Evolutionary conservation across 2,113 vertebrate genomes (phyloP), one percentile per base, ranked within the genome.

Genomic region (Lanius collurio): DNA sequence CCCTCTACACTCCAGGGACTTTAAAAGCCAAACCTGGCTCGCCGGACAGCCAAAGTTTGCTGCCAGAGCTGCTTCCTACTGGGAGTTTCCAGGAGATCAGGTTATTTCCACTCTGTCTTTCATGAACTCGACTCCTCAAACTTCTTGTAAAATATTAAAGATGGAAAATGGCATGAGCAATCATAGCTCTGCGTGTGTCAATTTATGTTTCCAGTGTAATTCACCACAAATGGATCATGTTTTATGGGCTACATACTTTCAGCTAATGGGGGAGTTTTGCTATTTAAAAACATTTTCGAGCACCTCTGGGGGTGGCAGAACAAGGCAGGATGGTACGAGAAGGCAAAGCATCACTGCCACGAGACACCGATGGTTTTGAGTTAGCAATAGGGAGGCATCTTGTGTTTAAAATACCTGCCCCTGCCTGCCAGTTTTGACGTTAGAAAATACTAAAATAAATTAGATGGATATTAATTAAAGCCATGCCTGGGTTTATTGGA

Each of bases 101-200:
- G 80, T 96, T 89, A 83, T 95, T 93, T 95, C 83, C 92, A 94
- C 56, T 87, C 91, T 7, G n/a, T 83, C 89, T 95, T 93, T 90
- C 87, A 78, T 3, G 28, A 95, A 94, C 90, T 95, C 55, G 4
- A 86, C 91, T 95, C 92, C 92, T 95, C 90, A 94, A 96, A 95
- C 85, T 94, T 96, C 90, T 97, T 96, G 96, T 95, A 96, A 97
- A 97, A 97, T 96, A 95, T 93, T 91, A 90, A 96, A 95, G 94
- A 96, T 93, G 93, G 91, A 96, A 97, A 89, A 94, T 94, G 81
- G 95, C 89, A 96, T 16, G 11, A 87, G 92, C 60, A 18, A 94
- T 96, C 89, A 79, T 55, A 92, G 93, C 91, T 76, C 89, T 3
- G 74, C 8, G 75, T 71, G 90, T 81, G 87, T 95, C 95, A 90